These are phyloP conservation scores for Ictalurus furcatus DNA, from an alignment of 2,113 vertebrate species.

Conservation along the genomic window DNA sequence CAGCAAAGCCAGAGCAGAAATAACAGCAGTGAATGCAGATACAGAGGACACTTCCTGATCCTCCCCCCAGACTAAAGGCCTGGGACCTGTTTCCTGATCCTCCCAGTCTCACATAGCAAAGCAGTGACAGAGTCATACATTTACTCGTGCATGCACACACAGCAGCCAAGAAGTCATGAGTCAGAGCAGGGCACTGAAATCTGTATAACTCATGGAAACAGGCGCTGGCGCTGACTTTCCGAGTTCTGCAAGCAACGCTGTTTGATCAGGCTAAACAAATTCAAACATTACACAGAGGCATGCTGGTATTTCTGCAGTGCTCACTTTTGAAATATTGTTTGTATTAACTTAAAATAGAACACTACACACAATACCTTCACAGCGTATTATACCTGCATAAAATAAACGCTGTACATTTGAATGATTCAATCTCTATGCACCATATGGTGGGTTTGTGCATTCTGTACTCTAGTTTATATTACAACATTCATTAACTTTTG, in stretches of 20 bases:
- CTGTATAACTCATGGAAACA: slow-evolving; percentile 37
- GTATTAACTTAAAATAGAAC: slow-evolving; percentile 4
- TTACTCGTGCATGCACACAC: slow-evolving; percentile 15
- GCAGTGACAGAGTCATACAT: slow-evolving; percentile 49
- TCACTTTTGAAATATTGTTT: neutral
- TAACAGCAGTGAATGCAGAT: slow-evolving; percentile 57
- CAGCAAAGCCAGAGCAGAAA: slow-evolving; percentile 60
- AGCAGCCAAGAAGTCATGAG: slow-evolving; percentile 36
- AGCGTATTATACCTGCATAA: neutral
- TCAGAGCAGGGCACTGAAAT: slow-evolving; percentile 26
- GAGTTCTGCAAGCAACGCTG: neutral
- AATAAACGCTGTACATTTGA: neutral
- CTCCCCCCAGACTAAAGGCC: slow-evolving; percentile 48
- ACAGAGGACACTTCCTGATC: slow-evolving; percentile 23
- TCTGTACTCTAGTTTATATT: neutral
- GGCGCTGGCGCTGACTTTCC: neutral
- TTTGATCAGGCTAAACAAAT: slow-evolving; percentile 8
- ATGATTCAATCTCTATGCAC: too few relatives aligned
- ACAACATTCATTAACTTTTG: neutral
- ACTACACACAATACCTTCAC: neutral
- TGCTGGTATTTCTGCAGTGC: neutral
- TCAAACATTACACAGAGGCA: slow-evolving; percentile 19
- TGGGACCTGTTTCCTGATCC: slow-evolving; percentile 63
- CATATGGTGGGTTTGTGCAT: neutral
- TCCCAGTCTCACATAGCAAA: slow-evolving; percentile 53